Base-by-base conservation (phyloP, 2,113 vertebrate genomes). In the Mormoops blainvillei region DNA sequence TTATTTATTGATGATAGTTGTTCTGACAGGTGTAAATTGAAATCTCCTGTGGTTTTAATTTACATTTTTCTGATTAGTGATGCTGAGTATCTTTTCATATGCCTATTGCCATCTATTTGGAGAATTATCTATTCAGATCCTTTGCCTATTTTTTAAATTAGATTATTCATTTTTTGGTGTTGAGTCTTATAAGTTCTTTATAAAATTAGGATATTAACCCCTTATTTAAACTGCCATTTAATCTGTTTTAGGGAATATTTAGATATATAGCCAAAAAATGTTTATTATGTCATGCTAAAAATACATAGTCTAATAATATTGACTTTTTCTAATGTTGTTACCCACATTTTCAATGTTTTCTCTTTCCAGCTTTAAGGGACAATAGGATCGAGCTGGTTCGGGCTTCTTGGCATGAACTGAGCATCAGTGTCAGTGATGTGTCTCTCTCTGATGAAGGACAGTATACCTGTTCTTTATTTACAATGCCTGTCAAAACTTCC, bases 401-500 rank as follows among this genome's bases (percentile, higher is more conserved):
- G 80, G 99, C 99, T 68, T 99, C 99, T 0, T 99, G 99, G 98
- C 99, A 99, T 97, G 99, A 99, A 97, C 97, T 99, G 97, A 99
- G 99, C 70, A 99, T 99, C 98, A 99, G 99, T 13, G 99, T 99
- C 98, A 98, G 98, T 88, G 99, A 99, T 14, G 99, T 99, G 95
- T 98, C 99, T 81, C 98, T 99, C 98, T 99, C 99, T 0, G 99
- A 99, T 84, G 99, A 99, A 98, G 99, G 99, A 90, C 99, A 99
- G 97, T 99, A 99, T 97, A 99, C 99, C 88, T 99, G 99, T 98
- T 99, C 99, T 22, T 99, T 99, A 96, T 99, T 99, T 98, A 99
- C 99, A 78, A 99, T 99, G 99, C 99, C 99, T 92, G 99, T 99
- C 98, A 99, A 99, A 98, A 99, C 99, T 90, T 99, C 99, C 98